phyloP scores from a whole-genome alignment of 2,888 invertebrate species.

The Chaetogeoica ovagalla region DNA sequence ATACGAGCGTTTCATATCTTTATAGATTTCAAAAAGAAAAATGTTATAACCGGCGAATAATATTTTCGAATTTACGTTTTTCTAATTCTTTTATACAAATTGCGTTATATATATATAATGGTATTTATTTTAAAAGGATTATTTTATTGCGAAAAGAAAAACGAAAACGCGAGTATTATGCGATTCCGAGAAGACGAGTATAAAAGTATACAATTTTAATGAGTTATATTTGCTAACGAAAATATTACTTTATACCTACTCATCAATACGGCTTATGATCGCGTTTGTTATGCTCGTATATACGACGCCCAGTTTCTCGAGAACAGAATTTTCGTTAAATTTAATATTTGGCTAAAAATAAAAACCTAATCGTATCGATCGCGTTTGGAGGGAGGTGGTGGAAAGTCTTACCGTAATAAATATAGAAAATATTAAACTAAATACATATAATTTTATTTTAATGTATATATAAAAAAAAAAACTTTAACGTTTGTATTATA shows the following conservation, averaged over 20 bases:
- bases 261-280: neutral
- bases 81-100: neutral
- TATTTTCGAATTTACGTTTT: neutral
- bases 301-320: neutral
- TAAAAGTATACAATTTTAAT: conserved; percentile 1
- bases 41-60: neutral
- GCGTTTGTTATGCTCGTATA: neutral
- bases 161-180: neutral
- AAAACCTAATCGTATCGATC: neutral
- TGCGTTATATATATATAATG: neutral
- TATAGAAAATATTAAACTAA: neutral
- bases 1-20: neutral
- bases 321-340: neutral
- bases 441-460: neutral
- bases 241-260: neutral
- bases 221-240: neutral
- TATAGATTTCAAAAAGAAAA: neutral
- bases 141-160: neutral
- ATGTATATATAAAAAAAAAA: no score
- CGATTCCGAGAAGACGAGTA: neutral
- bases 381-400: no score
- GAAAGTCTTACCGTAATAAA: neutral
- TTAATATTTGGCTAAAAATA: neutral
- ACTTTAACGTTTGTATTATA: no score
- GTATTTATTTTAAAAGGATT: neutral